Base-by-base conservation (phyloP, 23 tunicate genomes). In the Halocynthia roretzi region DNA sequence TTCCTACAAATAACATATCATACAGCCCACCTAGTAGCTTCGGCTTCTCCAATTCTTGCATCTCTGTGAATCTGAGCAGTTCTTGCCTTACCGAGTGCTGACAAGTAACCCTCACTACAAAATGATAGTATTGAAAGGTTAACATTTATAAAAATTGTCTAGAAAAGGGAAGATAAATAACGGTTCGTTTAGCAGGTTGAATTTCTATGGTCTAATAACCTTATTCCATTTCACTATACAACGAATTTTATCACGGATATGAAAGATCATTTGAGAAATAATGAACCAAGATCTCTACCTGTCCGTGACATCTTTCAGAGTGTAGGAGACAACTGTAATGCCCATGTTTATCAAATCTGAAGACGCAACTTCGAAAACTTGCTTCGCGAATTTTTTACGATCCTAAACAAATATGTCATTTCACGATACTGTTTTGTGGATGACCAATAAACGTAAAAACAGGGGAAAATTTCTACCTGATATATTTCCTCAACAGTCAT, bases 401-500 rank as follows among this genome's bases (percentile, higher is more conserved):
- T 94, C 99, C 78, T 74, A 6, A 8, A 74, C 14, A 70, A 54
- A 31, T 31, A 31, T 31, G 44, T 31, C 44, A 31, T 31, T 31
- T 31, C 44, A 31, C n/a, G n/a, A n/a, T n/a, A 31, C 2, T 31
- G 44, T 2, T n/a, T 31, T 31, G 44, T 31, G 44, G 44, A 2
- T 1, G 44, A 31, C 44, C 2, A 31, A 31, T 31, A 31, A 31
- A 31, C 44, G 44, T 31, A 31, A 4, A 0, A 4, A 31, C 44
- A 31, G 44, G 4, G 4, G 4, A 31, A 31, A 4, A 31, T 31
- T 31, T 31, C 23, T 70, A 54, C 78, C 72, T 88, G 95, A 79
- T 88, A 94, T 52, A 94, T 94, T 68, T 94, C 93, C 56, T 94
- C 99, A 15, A 94, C 99, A 8, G 99, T 94, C 99, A 94, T 94